These are phyloP conservation scores for Drosophila emarginata DNA, from an alignment of 2,888 invertebrate species.

Conservation along the genomic window DNA sequence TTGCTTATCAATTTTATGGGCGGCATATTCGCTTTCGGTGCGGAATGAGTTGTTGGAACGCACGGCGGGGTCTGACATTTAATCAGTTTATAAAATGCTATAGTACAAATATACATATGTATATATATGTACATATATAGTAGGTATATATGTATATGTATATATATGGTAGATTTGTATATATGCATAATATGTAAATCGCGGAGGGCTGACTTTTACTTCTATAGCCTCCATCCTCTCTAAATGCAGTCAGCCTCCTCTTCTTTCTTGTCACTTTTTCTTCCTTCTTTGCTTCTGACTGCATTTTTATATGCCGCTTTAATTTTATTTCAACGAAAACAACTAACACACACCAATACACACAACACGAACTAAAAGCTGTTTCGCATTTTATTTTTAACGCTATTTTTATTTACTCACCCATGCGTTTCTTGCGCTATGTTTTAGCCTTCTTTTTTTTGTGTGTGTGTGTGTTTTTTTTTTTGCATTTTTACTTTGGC, in stretches of 20 bases:
- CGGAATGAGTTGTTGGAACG: background rate
- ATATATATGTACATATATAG: conserved; percentile 1
- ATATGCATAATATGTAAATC: background rate
- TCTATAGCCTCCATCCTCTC: background rate
- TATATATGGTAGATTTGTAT: background rate
- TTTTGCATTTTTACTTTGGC: conserved; percentile 67
- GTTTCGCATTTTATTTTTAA: conserved; percentile 58
- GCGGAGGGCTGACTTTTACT: background rate
- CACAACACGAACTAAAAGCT: conserved; percentile 39
- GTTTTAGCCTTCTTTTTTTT: conserved; percentile 36
- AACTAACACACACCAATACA: conserved; percentile 8
- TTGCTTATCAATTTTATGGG: conserved; percentile 67
- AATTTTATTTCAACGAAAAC: conserved; percentile 51
- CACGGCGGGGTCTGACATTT: conserved; percentile 29
- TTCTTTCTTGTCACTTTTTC: conserved; percentile 6
- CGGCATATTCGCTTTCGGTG: conserved; percentile 27
- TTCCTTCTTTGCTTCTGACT: conserved; percentile 24
- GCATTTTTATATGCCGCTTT: conserved; percentile 55
- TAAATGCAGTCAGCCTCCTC: background rate
- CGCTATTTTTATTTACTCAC: conserved; percentile 67
- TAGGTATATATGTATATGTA: conserved; percentile 9
- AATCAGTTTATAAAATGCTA: conserved; percentile 38
- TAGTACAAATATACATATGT: background rate
- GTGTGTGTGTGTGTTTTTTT: conserved; percentile 22
- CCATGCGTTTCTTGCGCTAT: conserved; percentile 23